Percentiles rank a stretch among this genome's conserved stretches.
Conservation (phyloP, 2,888 invertebrate genomes). For the Deilephila porcellus region DNA sequence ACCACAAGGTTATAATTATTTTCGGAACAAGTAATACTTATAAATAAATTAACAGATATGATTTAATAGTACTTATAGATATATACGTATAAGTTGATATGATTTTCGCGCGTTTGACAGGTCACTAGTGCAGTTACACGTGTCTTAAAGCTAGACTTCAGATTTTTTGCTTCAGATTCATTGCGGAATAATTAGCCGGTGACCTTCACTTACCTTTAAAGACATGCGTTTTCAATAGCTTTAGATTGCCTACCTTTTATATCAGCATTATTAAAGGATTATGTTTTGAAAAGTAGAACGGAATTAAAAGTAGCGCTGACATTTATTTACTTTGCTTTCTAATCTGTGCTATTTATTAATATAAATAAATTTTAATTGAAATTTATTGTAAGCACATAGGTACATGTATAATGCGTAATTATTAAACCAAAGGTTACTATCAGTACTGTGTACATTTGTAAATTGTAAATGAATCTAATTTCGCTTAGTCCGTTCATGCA, state of each 20-base stretch:
- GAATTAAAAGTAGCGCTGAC: background rate
- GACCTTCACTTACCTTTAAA: background rate
- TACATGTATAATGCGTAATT: too few species aligned
- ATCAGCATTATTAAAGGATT: background rate
- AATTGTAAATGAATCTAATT: too few species aligned
- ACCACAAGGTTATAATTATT: background rate
- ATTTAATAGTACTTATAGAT: background rate
- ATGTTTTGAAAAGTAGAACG: conserved; percentile 7
- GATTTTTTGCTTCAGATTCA: conserved; percentile 5
- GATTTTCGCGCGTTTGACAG: background rate
- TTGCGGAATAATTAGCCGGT: conserved; percentile 2
- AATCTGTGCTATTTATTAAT: background rate
- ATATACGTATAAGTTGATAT: background rate
- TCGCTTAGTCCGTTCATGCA: too few species aligned
- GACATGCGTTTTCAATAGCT: background rate
- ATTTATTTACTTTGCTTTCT: background rate
- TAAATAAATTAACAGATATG: background rate
- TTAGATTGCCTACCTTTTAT: background rate
- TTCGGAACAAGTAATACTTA: background rate
- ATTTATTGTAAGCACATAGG: background rate
- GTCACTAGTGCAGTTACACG: conserved; percentile 7
- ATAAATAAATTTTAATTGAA: background rate
- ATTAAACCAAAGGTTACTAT: too few species aligned
- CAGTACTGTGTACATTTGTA: too few species aligned
- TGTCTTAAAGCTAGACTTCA: conserved; percentile 11